Evolutionary conservation across 53 echinoderm and acorn worm species (phyloP).

Genomic region (Crossaster papposus): DNA sequence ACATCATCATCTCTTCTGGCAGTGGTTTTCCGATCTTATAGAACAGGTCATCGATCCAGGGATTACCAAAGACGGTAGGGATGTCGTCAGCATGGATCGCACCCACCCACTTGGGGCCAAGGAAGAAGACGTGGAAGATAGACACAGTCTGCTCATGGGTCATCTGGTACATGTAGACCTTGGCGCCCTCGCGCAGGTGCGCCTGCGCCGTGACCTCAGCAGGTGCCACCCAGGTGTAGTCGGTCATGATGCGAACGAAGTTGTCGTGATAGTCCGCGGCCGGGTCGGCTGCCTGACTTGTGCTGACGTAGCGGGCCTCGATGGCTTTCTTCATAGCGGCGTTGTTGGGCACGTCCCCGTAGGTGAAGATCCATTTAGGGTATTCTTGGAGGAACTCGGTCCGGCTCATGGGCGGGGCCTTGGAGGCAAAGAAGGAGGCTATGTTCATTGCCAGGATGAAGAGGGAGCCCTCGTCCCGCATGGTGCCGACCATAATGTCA

Average conservation of each 20-base stretch:
- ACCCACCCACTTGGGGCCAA: conserved; percentile 57
- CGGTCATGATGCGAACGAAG: conserved; percentile 61
- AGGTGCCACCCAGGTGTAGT: conserved; percentile 79
- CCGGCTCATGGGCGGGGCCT: conserved; percentile 57
- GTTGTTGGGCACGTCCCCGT: conserved; percentile 48
- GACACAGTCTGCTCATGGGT: conserved; percentile 56
- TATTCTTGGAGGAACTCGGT: conserved; percentile 33
- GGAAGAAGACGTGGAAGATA: conserved; percentile 44
- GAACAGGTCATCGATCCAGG: conserved; percentile 53
- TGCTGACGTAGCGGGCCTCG: conserved; percentile 50
- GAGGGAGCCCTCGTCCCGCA: conserved; percentile 76
- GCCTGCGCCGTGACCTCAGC: conserved; percentile 69
- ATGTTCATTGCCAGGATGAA: conserved; percentile 29
- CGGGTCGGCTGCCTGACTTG: conserved; percentile 30
- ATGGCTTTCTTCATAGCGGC: conserved; percentile 49
- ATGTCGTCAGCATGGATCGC: conserved; percentile 61
- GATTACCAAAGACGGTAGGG: conserved; percentile 45
- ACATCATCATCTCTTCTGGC: conserved; percentile 61
- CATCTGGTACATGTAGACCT: conserved; percentile 58
- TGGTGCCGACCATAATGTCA: conserved; percentile 76
- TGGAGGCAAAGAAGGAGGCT: not conserved
- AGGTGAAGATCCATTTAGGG: conserved; percentile 47
- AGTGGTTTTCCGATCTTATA: conserved; percentile 45
- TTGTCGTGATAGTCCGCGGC: conserved; percentile 45
- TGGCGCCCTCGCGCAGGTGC: conserved; percentile 38